Percentiles rank a stretch among this genome's conserved stretches.
These are phyloP conservation scores for Lepeophtheirus nordmannii DNA, from an alignment of 2,888 invertebrate species.

Conservation along the genomic window DNA sequence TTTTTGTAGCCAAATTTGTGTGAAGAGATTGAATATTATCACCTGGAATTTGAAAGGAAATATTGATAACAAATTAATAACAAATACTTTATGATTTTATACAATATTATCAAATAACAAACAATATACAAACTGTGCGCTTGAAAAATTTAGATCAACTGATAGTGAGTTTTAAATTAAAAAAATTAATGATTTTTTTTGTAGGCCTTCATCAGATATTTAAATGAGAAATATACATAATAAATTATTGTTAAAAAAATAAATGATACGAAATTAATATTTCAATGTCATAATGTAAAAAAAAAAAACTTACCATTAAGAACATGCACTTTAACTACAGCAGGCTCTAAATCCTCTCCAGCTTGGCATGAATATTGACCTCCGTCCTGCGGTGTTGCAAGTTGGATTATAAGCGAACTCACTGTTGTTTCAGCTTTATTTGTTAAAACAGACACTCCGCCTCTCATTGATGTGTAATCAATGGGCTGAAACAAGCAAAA, in stretches of 20 bases:
- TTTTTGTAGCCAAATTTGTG: constrained; percentile 8
- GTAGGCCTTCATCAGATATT: too few species aligned
- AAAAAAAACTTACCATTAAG: constrained; percentile 57
- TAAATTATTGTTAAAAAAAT: too few species aligned
- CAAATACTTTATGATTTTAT: too few species aligned
- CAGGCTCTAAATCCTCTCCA: constrained; percentile 78
- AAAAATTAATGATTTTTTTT: too few species aligned
- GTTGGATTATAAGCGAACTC: constrained; percentile 73
- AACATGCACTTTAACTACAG: constrained; percentile 75
- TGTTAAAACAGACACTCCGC: constrained; percentile 49
- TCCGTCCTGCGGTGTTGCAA: constrained; percentile 67
- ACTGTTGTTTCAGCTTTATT: constrained; percentile 78
- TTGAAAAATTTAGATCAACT: too few species aligned
- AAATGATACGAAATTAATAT: too few species aligned
- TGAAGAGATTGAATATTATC: constrained; percentile 18
- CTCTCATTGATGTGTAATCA: constrained; percentile 31
- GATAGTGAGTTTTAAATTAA: too few species aligned
- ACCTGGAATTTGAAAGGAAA: constrained; percentile 4
- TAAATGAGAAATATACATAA: too few species aligned
- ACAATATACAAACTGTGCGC: too few species aligned
- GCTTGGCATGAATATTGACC: constrained; percentile 74
- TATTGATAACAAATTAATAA: too few species aligned
- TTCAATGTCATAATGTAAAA: too few species aligned
- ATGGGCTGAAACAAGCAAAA: constrained; percentile 27
- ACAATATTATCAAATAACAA: too few species aligned